Conservation (phyloP, 1,140 invertebrate genomes). For the Aphaenogaster rudis region DNA sequence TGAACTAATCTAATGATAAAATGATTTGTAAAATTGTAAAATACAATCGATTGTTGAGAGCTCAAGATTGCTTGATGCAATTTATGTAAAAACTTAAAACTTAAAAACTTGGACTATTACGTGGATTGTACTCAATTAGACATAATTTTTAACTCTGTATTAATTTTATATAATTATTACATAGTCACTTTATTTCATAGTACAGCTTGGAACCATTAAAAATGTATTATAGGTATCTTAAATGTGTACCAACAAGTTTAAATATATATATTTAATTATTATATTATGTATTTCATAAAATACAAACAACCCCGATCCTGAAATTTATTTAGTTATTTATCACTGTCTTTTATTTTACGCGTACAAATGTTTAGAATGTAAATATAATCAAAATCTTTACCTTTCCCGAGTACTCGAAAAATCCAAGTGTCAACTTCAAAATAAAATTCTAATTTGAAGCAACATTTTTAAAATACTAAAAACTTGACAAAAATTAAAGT, state of each 20-base stretch:
- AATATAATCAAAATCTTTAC: neutral
- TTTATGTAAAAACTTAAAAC: neutral
- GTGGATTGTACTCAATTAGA: neutral
- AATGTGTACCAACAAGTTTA: neutral
- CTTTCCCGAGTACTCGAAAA: neutral
- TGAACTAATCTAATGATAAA: neutral
- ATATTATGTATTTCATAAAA: neutral
- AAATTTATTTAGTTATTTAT: conserved; percentile 4
- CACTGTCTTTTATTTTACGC: neutral
- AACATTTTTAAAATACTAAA: neutral
- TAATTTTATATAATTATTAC: neutral
- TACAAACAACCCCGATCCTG: neutral
- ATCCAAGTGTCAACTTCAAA: neutral
- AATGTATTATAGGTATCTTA: neutral
- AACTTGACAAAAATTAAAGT: too few species aligned
- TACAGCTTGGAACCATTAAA: neutral
- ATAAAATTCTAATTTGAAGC: conserved; percentile 5
- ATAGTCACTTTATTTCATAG: neutral
- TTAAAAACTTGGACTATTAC: neutral
- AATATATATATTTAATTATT: neutral
- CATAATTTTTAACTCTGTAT: neutral
- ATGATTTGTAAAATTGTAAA: neutral
- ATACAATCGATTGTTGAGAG: conserved; percentile 8
- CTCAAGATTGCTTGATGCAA: neutral
- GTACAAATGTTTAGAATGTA: neutral